Evolutionary conservation across 2,888 invertebrate species (phyloP), one percentile per base, ranked within the genome.

Genomic region (Lepidocyrtoides sp.): DNA sequence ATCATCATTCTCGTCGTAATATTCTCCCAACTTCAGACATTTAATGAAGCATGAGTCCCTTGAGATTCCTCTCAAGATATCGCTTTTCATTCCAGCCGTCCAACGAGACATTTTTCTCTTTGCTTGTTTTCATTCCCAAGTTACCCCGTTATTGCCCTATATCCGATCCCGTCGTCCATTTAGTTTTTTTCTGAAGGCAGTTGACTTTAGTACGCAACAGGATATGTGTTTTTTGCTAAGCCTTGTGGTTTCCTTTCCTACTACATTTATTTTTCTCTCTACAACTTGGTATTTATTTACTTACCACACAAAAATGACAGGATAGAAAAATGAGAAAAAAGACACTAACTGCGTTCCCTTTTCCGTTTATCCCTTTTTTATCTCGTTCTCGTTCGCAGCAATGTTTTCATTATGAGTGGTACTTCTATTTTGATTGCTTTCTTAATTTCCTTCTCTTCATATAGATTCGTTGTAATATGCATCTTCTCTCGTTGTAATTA

Each of bases 21-120:
- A 54, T 57, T 81, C 44, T 29, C 14, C 26, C 63, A 60, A 60
- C 77, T 77, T 60, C 60, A 60, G 23, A 60, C 63, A 41, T 75
- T 48, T 75, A 86, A 86, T 86, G 86, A 86, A 86, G 51, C 86
- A 86, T 86, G 86, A 86, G 60, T 48, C 86, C 77, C 86, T 75
- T 48, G 86, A 85, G 84, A 63, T 86, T 63, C 26, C 51, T 75
- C 75, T 26, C 26, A 23, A 26, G 75, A 75, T 75, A 75, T 75
- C 75, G 12, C 75, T 75, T 75, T 75, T n/a, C 75, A 51, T 51
- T 75, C 86, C 63, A 60, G 23, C 48, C 48, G 48, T 26, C 48
- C 48, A 20, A 12, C 26, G n/a, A 8, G 26, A 1, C 48, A 23
- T 63, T 86, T 86, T 77, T 29, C 63, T 48, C 26, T 63, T 77